Evolutionary conservation across 2,888 invertebrate genomes (phyloP).

Genomic region (Limenitis arthemis): DNA sequence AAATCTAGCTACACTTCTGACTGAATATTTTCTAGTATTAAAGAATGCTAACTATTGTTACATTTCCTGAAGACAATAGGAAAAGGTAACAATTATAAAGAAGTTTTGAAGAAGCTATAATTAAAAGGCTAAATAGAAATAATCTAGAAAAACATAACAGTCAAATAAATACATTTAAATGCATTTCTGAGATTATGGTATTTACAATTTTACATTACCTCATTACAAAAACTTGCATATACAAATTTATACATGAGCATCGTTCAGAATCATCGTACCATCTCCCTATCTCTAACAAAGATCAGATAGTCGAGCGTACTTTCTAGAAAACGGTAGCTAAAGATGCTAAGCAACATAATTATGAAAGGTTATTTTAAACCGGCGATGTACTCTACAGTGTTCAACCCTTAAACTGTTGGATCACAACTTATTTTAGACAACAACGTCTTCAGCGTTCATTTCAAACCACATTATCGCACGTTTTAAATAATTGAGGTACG

Average conservation of each 20-base stretch:
- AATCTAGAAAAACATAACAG: too few relatives aligned
- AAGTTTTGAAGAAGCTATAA: too few relatives aligned
- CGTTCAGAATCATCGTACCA: slow-evolving; percentile 5
- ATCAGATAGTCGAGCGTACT: not conserved
- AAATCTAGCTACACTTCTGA: too few relatives aligned
- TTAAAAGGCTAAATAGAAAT: too few relatives aligned
- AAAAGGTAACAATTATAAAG: too few relatives aligned
- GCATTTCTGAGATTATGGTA: too few relatives aligned
- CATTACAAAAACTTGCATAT: not conserved
- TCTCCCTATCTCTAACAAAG: slow-evolving; percentile 5
- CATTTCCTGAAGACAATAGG: too few relatives aligned
- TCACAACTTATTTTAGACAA: slow-evolving; percentile 3
- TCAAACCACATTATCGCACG: slow-evolving; percentile 24
- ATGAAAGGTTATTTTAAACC: slow-evolving; percentile 15
- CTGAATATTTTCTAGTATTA: too few relatives aligned
- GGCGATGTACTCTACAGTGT: slow-evolving; percentile 16
- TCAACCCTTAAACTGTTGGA: too few relatives aligned
- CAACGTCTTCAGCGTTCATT: slow-evolving; percentile 11
- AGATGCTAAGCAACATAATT: slow-evolving; percentile 13
- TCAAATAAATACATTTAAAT: too few relatives aligned
- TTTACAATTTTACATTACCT: not conserved
- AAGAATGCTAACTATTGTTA: too few relatives aligned
- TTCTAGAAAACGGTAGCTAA: slow-evolving; percentile 14
- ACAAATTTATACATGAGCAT: not conserved
- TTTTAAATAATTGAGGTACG: slow-evolving; percentile 27